Evolutionary conservation across 1,140 invertebrate species (phyloP).

Genomic region (Lethrus apterus): DNA sequence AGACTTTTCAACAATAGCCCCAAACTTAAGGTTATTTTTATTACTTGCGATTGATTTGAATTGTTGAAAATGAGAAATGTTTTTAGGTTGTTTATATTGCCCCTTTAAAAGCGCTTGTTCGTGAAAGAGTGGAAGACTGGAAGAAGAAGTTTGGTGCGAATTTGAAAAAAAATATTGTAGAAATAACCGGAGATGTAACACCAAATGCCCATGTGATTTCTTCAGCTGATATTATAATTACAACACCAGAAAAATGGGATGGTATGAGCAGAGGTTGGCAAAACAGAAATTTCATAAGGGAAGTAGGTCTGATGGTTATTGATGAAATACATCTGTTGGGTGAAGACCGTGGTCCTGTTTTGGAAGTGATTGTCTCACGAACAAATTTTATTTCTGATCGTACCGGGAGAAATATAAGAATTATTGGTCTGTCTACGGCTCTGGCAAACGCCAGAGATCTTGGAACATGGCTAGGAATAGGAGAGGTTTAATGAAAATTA

Average conservation of each 20-base stretch:
- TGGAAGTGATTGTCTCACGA: slow-evolving; percentile 80
- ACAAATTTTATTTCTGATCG: slow-evolving; percentile 41
- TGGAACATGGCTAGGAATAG: slow-evolving; percentile 93
- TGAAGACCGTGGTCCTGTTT: slow-evolving; percentile 76
- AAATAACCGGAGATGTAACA: slow-evolving; percentile 93
- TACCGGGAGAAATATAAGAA: slow-evolving; percentile 53
- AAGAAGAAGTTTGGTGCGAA: slow-evolving; percentile 68
- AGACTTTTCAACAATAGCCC: slow-evolving; percentile 82
- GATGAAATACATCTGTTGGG: slow-evolving; percentile 98
- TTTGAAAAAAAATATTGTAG: slow-evolving; percentile 82
- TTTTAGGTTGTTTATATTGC: slow-evolving; percentile 93
- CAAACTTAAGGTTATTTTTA: slow-evolving; percentile 62
- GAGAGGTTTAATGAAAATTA: slow-evolving; percentile 43
- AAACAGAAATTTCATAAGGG: slow-evolving; percentile 86
- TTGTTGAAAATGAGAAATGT: too few species aligned
- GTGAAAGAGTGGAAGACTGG: slow-evolving; percentile 97
- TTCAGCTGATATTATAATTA: slow-evolving; percentile 87
- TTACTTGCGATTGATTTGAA: slow-evolving; percentile 2
- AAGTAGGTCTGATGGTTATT: slow-evolving; percentile 91
- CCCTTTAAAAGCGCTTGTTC: slow-evolving; percentile 93
- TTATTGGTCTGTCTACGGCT: slow-evolving; percentile 95
- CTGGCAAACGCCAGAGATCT: slow-evolving; percentile 95
- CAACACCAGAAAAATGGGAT: slow-evolving; percentile 99
- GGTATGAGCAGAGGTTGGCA: slow-evolving; percentile 97
- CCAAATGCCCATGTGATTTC: slow-evolving; percentile 85